Base-by-base conservation (phyloP, 2,797 vertebrate genomes). In the Hydrocynus forskahlii region DNA sequence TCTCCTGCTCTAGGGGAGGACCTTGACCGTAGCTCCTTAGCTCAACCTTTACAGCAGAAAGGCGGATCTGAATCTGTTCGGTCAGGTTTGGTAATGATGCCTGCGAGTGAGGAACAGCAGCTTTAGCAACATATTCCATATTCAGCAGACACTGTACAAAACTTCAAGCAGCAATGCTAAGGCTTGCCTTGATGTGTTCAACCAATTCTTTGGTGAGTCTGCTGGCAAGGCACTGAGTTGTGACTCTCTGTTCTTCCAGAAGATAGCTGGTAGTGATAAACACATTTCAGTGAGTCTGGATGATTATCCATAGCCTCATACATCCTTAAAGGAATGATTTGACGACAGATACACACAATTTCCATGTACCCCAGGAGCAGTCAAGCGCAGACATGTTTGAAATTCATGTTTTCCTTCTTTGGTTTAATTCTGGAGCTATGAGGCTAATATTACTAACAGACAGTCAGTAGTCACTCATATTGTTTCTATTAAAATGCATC, bases 131-230 rank as follows among this genome's bases (percentile, higher is more conserved):
- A 8, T 43, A n/a, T 64, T 29, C 0, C 57, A 63, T n/a, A 29
- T 63, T 78, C 2, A 59, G n/a, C 2, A 25, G 45, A 55, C 16
- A 17, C 9, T 21, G 52, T 43, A 45, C 0, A 38, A 29, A 66
- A n/a, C 19, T 21, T 68, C 7, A 0, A 57, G 29, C 6, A 7
- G 35, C 35, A 35, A 4, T 66, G 6, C n/a, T 63, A 12, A 67
- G 67, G 81, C 94, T 94, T 89, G 94, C 95, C 77, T 55, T 85
- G 69, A 95, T 95, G 83, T 94, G 94, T 3, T 17, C 13, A 52
- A 95, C 94, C 54, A 96, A 93, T 57, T 95, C 93, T 0, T 76
- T 79, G 29, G 93, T 94, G 59, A 96, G 93, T 64, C 86, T 94
- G 7, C 90, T 87, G 13, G 95, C 93, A 84, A 96, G 85, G 12